Base-by-base conservation (phyloP, 1,140 invertebrate species). In the Drosophila elegans region DNA sequence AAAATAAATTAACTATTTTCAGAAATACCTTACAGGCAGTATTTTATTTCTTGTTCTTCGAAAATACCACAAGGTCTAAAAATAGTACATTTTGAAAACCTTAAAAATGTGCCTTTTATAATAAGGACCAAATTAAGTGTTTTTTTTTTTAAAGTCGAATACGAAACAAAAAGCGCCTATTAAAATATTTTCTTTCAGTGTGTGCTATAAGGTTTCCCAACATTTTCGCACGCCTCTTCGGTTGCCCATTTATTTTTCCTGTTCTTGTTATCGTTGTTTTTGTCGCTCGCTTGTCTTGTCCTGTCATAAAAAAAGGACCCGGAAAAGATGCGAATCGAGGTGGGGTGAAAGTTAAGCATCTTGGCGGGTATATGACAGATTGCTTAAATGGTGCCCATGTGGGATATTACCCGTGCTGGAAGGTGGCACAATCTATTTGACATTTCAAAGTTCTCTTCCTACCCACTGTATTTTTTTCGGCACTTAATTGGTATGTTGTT, bases 361-460 rank as follows among this genome's bases (percentile, higher is more conserved):
- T 88, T 86, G 82, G 83, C 79, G 84, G 83, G 57, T 64, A 68
- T 79, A 82, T 86, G 82, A 86, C 82, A 86, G 85, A 86, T 86
- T 88, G 83, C 79, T 73, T 73, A 88, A 86, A 86, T 88, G 79
- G 74, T 56, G 57, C 79, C 82, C 82, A 82, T 86, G 82, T 82
- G 82, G 71, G 74, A 74, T 69, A 86, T 86, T 78, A 67, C 53
- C 52, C 25, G 13, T 36, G 48, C n/a, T 56, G 7, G 42, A 48
- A 52, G 44, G 42, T 38, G 34, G 53, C 38, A 29, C 27, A 21
- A 53, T 45, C 57, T 44, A 68, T 56, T 72, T 68, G 79, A 60
- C 49, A 68, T 67, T 75, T 59, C 48, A 48, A 45, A 59, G 38
- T 60, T 59, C 38, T 29, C 32, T 12, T 38, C n/a, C 21, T 25